Evolutionary conservation across 2,888 invertebrate species (phyloP).

Genomic region (Epinotia bilunana): DNA sequence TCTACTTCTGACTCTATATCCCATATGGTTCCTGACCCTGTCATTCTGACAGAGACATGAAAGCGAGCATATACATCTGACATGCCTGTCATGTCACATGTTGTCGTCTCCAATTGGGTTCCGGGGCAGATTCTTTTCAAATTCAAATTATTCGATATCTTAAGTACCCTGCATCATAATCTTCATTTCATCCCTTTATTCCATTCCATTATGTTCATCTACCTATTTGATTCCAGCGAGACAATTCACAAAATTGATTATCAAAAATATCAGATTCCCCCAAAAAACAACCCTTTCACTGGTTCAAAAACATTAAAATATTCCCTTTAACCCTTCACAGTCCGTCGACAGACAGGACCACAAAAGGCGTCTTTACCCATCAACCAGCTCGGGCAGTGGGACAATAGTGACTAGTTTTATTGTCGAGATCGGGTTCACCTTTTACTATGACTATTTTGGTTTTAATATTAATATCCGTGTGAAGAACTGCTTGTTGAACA

Average conservation of each 20-base stretch:
- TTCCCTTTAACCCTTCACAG: conserved; percentile 11
- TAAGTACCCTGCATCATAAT: neutral
- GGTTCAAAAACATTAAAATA: conserved; percentile 11
- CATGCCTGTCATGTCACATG: no score
- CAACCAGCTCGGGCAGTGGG: neutral
- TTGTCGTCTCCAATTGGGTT: no score
- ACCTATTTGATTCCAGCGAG: neutral
- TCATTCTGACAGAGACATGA: no score
- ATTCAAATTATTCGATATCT: no score
- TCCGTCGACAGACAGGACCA: conserved; percentile 11
- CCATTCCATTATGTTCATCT: neutral
- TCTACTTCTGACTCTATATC: neutral
- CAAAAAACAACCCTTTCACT: conserved; percentile 21
- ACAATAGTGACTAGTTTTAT: conserved; percentile 30
- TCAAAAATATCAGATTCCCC: conserved; percentile 16
- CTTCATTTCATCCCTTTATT: neutral
- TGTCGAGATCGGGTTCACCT: conserved; percentile 42
- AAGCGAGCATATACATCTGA: no score
- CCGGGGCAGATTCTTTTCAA: no score
- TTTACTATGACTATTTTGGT: conserved; percentile 35
- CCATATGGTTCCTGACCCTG: no score
- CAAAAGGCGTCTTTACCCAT: conserved; percentile 12
- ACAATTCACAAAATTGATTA: neutral
- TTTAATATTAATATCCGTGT: conserved; percentile 44
- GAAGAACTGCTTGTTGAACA: neutral